Percentiles rank a stretch among this genome's conserved stretches.
phyloP scores from a whole-genome alignment of 2,888 invertebrate species.

The Tanytarsus gracilentus region DNA sequence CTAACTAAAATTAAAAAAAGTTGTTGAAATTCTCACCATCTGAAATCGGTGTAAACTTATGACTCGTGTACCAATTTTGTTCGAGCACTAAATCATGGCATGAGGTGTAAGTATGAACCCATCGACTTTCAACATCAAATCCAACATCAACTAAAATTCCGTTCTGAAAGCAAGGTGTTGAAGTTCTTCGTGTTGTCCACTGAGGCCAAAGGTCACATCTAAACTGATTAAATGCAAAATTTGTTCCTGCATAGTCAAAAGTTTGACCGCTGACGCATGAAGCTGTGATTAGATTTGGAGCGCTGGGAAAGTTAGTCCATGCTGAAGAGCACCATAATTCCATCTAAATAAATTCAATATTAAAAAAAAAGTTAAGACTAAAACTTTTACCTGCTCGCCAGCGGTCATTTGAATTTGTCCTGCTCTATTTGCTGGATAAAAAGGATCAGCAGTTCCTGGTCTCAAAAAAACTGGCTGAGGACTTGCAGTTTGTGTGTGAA shows the following conservation, averaged over 20 bases:
- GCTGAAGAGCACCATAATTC: conserved; percentile 37
- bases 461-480: conserved; percentile 53
- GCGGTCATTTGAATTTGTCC: conserved; percentile 36
- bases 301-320: conserved; percentile 31
- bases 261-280: not conserved
- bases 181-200: not conserved
- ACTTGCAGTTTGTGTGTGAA: not conserved
- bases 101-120: not conserved
- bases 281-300: not conserved
- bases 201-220: not conserved
- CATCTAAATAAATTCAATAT: too few species aligned
- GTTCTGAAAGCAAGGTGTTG: conserved; percentile 4
- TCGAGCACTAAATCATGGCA: conserved; percentile 7
- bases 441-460: conserved; percentile 38
- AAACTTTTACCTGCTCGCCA: conserved; percentile 33
- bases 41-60: not conserved
- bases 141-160: conserved; percentile 2
- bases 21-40: too few species aligned
- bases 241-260: not conserved
- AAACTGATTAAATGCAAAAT: not conserved
- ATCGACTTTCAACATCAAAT: not conserved
- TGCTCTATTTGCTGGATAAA: conserved; percentile 34
- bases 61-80: not conserved
- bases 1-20: too few species aligned
- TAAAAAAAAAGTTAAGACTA: too few species aligned